Conservation (phyloP, 2,797 vertebrate species). For the Spinus olivaceus region DNA sequence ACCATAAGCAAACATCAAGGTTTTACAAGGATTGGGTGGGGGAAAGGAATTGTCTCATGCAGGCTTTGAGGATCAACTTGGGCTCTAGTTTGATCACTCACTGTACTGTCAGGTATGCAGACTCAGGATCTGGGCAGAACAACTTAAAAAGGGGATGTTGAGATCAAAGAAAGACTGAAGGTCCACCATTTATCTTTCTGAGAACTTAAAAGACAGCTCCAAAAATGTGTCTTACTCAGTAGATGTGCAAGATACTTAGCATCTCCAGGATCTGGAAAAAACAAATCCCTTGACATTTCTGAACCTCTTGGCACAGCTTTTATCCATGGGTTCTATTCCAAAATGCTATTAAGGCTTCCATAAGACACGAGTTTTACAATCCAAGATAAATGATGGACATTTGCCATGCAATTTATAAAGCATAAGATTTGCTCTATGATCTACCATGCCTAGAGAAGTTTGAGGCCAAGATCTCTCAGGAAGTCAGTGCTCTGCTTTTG, state of each 20-base stretch:
- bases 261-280: background rate
- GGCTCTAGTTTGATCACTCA: background rate
- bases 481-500: background rate
- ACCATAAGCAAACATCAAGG: background rate
- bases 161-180: background rate
- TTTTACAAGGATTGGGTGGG: background rate
- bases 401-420: background rate
- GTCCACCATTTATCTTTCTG: background rate
- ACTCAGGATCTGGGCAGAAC: background rate
- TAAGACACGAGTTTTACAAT: background rate
- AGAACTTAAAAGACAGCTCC: background rate
- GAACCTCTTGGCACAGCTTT: background rate
- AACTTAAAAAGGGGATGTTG: background rate
- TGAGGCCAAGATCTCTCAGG: background rate
- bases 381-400: background rate
- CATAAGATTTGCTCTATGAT: background rate
- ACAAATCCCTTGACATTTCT: background rate
- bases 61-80: background rate
- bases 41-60: background rate
- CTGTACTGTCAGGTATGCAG: background rate
- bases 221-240: background rate
- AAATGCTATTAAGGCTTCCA: background rate
- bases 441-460: background rate
- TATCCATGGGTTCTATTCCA: background rate
- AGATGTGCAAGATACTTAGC: background rate